Percentiles rank a stretch among this genome's conserved stretches.
Evolutionary conservation across 2,888 invertebrate species (phyloP).

Genomic region (Cataglyphis altisquamis): DNA sequence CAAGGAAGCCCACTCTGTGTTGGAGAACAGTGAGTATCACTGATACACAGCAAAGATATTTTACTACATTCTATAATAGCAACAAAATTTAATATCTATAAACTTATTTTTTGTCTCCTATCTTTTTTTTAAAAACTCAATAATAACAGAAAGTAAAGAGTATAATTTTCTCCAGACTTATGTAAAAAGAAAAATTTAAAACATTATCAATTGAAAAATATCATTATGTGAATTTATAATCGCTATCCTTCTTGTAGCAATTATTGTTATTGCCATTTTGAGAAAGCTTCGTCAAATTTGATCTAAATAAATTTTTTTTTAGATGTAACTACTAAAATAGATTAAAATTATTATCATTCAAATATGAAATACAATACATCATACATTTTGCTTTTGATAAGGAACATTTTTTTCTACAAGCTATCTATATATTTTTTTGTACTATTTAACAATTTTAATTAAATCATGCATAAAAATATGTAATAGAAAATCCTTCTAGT

Average conservation of each 20-base stretch:
- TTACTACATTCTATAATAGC: background rate
- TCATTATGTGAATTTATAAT: background rate
- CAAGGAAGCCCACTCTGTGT: constrained; percentile 26
- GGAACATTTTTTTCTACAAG: background rate
- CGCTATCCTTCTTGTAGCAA: background rate
- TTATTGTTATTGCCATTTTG: background rate
- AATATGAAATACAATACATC: background rate
- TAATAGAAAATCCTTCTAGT: background rate
- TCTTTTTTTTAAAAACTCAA: constrained; percentile 3
- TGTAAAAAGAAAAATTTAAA: background rate
- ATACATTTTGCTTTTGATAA: background rate
- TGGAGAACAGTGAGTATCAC: background rate
- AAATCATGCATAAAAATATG: background rate
- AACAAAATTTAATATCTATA: constrained; percentile 1
- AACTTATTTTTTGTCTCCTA: background rate
- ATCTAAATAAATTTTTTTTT: constrained; percentile 11
- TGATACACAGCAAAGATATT: background rate
- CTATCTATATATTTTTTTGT: background rate
- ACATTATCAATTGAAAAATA: background rate
- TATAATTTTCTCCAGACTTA: background rate
- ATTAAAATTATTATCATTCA: constrained; percentile 3
- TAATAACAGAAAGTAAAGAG: background rate
- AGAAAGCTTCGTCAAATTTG: background rate
- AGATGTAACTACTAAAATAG: background rate
- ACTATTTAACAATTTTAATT: background rate